Conservation (phyloP, 2,888 invertebrate genomes). For the Eudasyphora cyanicolor region DNA sequence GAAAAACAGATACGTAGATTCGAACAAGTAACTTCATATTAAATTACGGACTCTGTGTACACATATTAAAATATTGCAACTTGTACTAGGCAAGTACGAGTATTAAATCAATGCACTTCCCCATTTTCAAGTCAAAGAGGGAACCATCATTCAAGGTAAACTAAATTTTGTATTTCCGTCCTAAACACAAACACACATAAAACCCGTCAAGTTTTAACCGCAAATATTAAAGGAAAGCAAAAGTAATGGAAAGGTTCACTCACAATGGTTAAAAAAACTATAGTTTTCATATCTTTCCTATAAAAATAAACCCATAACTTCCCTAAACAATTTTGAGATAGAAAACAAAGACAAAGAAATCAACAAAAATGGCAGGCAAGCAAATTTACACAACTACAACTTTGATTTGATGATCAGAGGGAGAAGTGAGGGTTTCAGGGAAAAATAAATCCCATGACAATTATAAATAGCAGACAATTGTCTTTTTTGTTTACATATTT, state of each 20-base stretch:
- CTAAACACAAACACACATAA: neutral
- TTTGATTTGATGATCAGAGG: neutral
- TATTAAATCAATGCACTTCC: neutral
- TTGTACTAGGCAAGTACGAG: neutral
- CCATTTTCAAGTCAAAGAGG: neutral
- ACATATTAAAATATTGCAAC: neutral
- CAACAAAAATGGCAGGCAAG: neutral
- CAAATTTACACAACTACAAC: neutral
- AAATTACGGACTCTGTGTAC: neutral
- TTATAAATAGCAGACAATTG: neutral
- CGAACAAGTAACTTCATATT: neutral
- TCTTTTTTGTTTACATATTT: neutral
- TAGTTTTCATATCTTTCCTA: neutral
- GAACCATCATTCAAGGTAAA: neutral
- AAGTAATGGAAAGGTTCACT: neutral
- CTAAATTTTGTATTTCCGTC: neutral
- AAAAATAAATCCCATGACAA: conserved; percentile 3
- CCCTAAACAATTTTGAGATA: neutral
- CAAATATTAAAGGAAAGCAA: neutral
- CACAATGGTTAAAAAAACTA: neutral
- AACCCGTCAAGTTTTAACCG: neutral
- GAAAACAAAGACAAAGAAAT: neutral
- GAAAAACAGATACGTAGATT: neutral
- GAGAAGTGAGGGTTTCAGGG: neutral
- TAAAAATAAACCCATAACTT: neutral